phyloP scores from a whole-genome alignment of 2,888 invertebrate genomes.

The Melanotus villosus region DNA sequence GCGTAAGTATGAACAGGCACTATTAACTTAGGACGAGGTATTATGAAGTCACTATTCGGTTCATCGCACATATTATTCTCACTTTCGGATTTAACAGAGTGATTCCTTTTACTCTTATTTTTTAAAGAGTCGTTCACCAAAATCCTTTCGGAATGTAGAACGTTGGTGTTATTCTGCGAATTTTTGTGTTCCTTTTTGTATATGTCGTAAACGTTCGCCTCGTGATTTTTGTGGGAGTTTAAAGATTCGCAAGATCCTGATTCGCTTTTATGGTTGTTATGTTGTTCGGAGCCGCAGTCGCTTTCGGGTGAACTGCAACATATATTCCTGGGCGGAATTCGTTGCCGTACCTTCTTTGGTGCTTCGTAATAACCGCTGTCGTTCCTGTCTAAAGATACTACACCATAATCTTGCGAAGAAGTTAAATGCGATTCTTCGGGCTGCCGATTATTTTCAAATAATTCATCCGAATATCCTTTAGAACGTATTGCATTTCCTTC shows the following conservation, averaged over 20 bases:
- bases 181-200: slow-evolving; percentile 25
- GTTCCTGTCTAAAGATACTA: slow-evolving; percentile 56
- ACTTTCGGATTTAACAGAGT: slow-evolving; percentile 32
- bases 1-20: slow-evolving; percentile 92
- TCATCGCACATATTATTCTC: slow-evolving; percentile 37
- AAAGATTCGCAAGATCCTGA: slow-evolving; percentile 34
- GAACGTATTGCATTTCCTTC: neutral
- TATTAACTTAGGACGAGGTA: slow-evolving; percentile 88
- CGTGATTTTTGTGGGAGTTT: slow-evolving; percentile 50
- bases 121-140: neutral
- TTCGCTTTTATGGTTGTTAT: slow-evolving; percentile 33
- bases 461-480: slow-evolving; percentile 10
- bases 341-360: slow-evolving; percentile 63
- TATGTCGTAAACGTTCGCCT: slow-evolving; percentile 54
- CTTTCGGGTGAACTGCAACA: slow-evolving; percentile 56
- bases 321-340: slow-evolving; percentile 64
- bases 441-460: slow-evolving; percentile 8
- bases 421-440: slow-evolving; percentile 11
- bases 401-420: slow-evolving; percentile 13
- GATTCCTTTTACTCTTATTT: slow-evolving; percentile 25
- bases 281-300: slow-evolving; percentile 39
- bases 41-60: slow-evolving; percentile 77
- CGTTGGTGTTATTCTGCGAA: neutral
- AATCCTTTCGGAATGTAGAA: slow-evolving; percentile 3
- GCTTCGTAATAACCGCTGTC: slow-evolving; percentile 65